Evolutionary conservation across 1,140 invertebrate species (phyloP).

Genomic region (Paraescarpia echinospica): DNA sequence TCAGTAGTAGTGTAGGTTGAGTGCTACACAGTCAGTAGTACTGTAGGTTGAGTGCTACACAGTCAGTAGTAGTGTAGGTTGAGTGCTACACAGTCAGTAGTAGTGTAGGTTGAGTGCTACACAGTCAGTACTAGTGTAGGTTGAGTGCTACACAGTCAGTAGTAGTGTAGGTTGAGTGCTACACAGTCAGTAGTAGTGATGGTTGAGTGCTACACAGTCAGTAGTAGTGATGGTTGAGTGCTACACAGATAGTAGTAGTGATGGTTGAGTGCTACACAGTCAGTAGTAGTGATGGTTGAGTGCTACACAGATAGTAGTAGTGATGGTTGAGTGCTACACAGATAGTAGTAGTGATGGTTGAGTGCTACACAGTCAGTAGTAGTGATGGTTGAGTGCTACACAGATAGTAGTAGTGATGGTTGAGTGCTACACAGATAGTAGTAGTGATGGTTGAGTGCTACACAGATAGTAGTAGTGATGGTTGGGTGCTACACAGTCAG

Average conservation of each 20-base stretch:
- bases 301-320: too few species aligned
- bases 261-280: too few species aligned
- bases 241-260: too few species aligned
- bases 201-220: slow-evolving; percentile 48
- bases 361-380: too few species aligned
- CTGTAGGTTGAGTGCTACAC: neutral
- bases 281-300: too few species aligned
- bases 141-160: slow-evolving; percentile 4
- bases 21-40: neutral
- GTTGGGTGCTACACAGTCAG: neutral
- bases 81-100: neutral
- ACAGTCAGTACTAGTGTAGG: neutral
- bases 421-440: neutral
- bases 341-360: too few species aligned
- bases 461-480: neutral
- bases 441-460: neutral
- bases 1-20: too few species aligned
- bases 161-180: neutral
- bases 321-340: too few species aligned
- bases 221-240: neutral
- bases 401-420: too few species aligned
- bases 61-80: too few species aligned
- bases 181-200: slow-evolving; percentile 47
- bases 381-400: too few species aligned
- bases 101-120: neutral